Base-by-base conservation (phyloP, 2,888 invertebrate species). In the Nemotelus nigrinus region DNA sequence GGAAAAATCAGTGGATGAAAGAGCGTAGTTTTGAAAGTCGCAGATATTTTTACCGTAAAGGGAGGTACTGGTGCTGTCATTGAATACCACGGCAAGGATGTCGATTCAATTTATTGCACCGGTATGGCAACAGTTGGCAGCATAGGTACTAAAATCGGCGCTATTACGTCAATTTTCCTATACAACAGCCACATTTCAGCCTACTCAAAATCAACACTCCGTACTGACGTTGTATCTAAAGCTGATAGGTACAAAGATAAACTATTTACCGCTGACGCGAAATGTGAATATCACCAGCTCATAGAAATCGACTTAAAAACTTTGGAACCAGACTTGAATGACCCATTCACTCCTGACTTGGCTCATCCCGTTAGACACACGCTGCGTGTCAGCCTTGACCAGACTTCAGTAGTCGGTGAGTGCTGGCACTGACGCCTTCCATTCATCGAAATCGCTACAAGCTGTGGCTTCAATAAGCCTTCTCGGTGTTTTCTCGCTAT, bases 81-180 rank as follows among this genome's bases (percentile, higher is more conserved):
- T 78, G 99, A 99, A 88, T 99, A 99, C 88, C 94, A 93, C 86
- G 99, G 99, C 0, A 96, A 97, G 41, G 99, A 99, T 57, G 97
- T 99, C 0, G 96, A 99, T 84, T 96, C 97, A 81, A 97, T 99
- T 84, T 98, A 98, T n/a, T 99, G 99, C 87, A 99, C 99, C 48
- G 98, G 98, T 80, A 99, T 99, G 98, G 99, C 97, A 3, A 99
- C 99, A 67, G 99, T 99, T 86, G 99, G 99, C 88, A 99, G 99
- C 89, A 99, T 99, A 99, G 99, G 99, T 79, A 99, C 99, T 81
- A 99, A 99, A 89, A 99, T 99, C 83, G 99, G 99, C 81, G 99
- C 99, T 43, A 99, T 99, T 43, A 99, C 99, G 10, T 97, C 96
- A 0, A 88, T 99, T 74, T 99, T 99, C 90, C 99, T 99, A 0